Evolutionary conservation across 2,113 vertebrate species (phyloP).

Genomic region (Percina caprodes): DNA sequence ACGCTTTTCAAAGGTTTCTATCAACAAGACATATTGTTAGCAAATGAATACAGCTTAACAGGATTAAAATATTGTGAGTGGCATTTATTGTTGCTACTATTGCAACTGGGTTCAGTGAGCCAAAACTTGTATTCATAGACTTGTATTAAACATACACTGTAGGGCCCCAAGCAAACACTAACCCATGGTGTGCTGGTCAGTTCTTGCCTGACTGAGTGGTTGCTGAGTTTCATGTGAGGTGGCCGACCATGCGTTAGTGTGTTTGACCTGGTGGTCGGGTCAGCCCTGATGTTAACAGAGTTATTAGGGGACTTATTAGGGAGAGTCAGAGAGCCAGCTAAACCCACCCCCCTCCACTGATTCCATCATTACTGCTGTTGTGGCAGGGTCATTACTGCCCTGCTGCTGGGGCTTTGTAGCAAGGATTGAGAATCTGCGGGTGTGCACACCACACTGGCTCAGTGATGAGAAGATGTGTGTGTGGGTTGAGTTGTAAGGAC

Average conservation of each 20-base stretch:
- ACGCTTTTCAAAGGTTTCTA: slow-evolving; percentile 56
- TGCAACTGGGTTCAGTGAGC: slow-evolving; percentile 1
- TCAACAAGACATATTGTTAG: slow-evolving; percentile 54
- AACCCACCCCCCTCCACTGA: slow-evolving; percentile 76
- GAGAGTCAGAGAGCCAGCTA: slow-evolving; percentile 73
- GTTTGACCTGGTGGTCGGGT: slow-evolving; percentile 75
- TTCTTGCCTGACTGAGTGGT: slow-evolving; percentile 42
- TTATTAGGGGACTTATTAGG: slow-evolving; percentile 84
- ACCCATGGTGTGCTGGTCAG: slow-evolving; percentile 18
- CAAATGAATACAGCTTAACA: slow-evolving; percentile 58
- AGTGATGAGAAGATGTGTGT: slow-evolving; percentile 32
- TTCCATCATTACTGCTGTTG: slow-evolving; percentile 80
- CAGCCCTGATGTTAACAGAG: slow-evolving; percentile 79
- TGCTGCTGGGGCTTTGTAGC: slow-evolving; percentile 77
- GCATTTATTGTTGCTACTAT: slow-evolving; percentile 30
- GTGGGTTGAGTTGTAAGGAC: slow-evolving; percentile 37
- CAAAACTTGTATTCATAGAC: slow-evolving; percentile 17
- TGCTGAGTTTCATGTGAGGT: slow-evolving; percentile 50
- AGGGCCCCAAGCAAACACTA: background rate
- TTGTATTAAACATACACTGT: background rate
- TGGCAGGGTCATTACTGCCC: slow-evolving; percentile 77
- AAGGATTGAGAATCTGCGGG: slow-evolving; percentile 71
- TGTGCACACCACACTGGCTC: slow-evolving; percentile 53
- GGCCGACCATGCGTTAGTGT: slow-evolving; percentile 54
- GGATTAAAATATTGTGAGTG: slow-evolving; percentile 66